These are phyloP conservation scores for Tyrannus savana DNA, from an alignment of 2,113 vertebrate genomes.

Conservation along the genomic window DNA sequence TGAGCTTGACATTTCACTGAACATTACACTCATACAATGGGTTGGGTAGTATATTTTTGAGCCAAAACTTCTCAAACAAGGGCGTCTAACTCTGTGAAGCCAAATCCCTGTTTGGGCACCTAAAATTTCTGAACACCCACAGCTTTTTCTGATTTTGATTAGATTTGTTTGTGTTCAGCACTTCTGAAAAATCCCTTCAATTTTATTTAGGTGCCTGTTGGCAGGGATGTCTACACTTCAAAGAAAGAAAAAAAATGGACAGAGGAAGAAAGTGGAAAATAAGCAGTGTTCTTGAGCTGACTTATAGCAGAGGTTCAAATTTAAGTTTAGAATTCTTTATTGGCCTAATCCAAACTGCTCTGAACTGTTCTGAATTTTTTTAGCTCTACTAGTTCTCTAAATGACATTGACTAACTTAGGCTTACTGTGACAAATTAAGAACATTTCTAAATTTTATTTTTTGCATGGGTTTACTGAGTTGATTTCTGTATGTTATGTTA, in stretches of 20 bases:
- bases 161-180: constrained; percentile 26
- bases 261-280: constrained; percentile 34
- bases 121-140: constrained; percentile 49
- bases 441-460: background rate
- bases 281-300: constrained; percentile 6
- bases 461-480: background rate
- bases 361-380: background rate
- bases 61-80: constrained; percentile 41
- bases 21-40: background rate
- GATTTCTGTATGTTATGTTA: background rate
- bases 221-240: constrained; percentile 1
- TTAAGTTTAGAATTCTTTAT: background rate
- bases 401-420: background rate
- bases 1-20: constrained; percentile 49
- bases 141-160: constrained; percentile 53
- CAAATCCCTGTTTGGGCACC: constrained; percentile 45
- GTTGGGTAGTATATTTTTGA: constrained; percentile 15
- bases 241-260: background rate
- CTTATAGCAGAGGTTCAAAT: constrained; percentile 19
- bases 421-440: background rate
- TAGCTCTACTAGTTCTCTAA: background rate
- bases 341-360: background rate
- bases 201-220: constrained; percentile 53
- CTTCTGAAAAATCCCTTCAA: constrained; percentile 13
- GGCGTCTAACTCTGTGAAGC: background rate